Base-by-base conservation (phyloP, 2,113 vertebrate species). In the Campylomormyrus numenius region DNA sequence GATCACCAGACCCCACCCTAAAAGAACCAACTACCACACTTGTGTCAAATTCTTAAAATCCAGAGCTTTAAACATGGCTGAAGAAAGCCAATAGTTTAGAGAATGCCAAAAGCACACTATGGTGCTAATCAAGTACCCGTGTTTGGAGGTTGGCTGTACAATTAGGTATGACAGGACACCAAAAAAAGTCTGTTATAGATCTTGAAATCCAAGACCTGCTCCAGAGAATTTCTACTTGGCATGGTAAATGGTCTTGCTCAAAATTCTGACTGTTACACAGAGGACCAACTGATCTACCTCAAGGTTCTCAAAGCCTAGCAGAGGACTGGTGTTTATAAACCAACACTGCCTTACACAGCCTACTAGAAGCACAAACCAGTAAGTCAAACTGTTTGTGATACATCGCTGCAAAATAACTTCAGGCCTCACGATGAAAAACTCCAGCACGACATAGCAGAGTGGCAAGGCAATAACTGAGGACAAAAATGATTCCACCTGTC, bases 321-420 rank as follows among this genome's bases (percentile, higher is more conserved):
- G 3, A 31, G 10, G 11, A 70, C 62, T 70, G 62, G 10, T 31
- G 62, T 31, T 70, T 70, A 11, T 70, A 13, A 70, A 66, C 62
- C 9, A 17, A 80, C 74, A 42, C 74, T 80, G 74, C 31, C 35
- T 80, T 80, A 42, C 62, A 70, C 62, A 80, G 74, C 35, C 74
- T 80, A 80, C 74, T 80, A 80, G 74, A 80, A 80, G 74, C 74
- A 80, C 74, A 80, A 80, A 80, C 74, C 74, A 80, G 74, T 42
- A 80, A 80, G 7, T 80, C 74, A 15, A 80, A 80, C 35, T 80
- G 31, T 17, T 80, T 42, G 13, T 42, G 74, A 80, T 80, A 42
- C 15, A 80, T 80, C 31, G 35, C 74, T 17, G 74, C 35, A 42
- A 80, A 42, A 80, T 42, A 80, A 42, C 35, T 80, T 80, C 74